Base-by-base conservation (phyloP, 2,113 vertebrate species). In the Myxocyprinus asiaticus region DNA sequence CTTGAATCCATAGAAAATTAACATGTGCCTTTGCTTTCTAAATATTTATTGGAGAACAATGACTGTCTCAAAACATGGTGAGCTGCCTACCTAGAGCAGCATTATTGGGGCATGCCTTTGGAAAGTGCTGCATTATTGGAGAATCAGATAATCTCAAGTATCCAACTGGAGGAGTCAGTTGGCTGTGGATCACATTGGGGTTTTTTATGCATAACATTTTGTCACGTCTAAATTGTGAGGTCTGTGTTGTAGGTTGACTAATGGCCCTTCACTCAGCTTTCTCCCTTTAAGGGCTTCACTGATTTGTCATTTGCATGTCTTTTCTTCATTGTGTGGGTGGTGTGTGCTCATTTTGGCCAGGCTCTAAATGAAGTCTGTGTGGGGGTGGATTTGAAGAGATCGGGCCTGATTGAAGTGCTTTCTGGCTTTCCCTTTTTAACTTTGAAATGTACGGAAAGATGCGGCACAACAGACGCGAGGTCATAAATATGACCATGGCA, bases 251-350 rank as follows among this genome's bases (percentile, higher is more conserved):
- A 48, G 69, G 9, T 55, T 61, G 71, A 68, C 71, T 61, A 48
- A 67, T 67, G 63, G 53, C 53, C 10, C 9, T 66, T 74, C 70
- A 8, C 43, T 53, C 43, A 48, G 48, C 51, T 64, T 55, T 66
- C 42, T 47, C 62, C 69, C 76, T 82, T 64, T 14, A 15, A 68
- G 69, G 51, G 64, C 69, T 50, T 51, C 7, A 50, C 48, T 61
- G 68, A 82, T 82, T 72, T 67, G 76, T 81, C 71, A 78, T 81
- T 81, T 81, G 76, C 79, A 81, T 76, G 66, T 81, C 79, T 70
- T 71, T 45, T 78, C 76, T 79, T 77, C 3, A 44, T 75, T 68
- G 81, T 66, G 64, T 74, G 64, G 33, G 69, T 82, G 81, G 81
- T 79, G 76, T 58, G 44, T 79, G 51, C 14, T 69, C 50, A 56